These are phyloP conservation scores for Strix uralensis DNA, from an alignment of 2,113 vertebrate species.

Conservation along the genomic window DNA sequence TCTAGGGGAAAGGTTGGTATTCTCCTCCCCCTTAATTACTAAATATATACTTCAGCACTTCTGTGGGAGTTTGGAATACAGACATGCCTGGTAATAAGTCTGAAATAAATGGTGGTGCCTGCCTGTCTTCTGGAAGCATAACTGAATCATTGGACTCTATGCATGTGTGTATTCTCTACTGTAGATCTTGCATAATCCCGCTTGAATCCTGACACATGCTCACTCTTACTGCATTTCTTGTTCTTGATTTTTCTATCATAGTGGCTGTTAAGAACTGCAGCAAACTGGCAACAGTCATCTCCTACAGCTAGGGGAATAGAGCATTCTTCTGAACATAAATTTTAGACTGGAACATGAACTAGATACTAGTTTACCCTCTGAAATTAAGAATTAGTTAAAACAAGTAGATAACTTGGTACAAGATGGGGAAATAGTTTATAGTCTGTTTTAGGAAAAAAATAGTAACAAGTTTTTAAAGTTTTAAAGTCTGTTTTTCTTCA, in stretches of 20 bases:
- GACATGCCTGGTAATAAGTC: neutral
- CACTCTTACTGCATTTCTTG: neutral
- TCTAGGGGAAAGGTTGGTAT: neutral
- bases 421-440: neutral
- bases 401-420: neutral
- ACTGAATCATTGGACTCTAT: neutral
- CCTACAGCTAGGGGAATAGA: neutral
- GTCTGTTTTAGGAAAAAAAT: neutral
- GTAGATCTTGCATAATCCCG: neutral
- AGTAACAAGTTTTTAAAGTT: neutral
- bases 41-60: neutral
- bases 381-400: neutral
- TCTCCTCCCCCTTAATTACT: neutral
- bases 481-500: neutral
- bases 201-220: neutral
- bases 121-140: neutral
- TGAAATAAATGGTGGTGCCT: neutral
- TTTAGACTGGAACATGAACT: neutral
- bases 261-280: neutral
- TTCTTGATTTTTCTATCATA: constrained; percentile 43
- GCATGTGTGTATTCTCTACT: neutral
- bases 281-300: neutral
- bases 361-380: neutral
- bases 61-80: neutral
- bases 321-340: neutral